These are phyloP conservation scores for Marasmarcha lunaedactyla DNA, from an alignment of 2,888 invertebrate genomes.

Conservation along the genomic window DNA sequence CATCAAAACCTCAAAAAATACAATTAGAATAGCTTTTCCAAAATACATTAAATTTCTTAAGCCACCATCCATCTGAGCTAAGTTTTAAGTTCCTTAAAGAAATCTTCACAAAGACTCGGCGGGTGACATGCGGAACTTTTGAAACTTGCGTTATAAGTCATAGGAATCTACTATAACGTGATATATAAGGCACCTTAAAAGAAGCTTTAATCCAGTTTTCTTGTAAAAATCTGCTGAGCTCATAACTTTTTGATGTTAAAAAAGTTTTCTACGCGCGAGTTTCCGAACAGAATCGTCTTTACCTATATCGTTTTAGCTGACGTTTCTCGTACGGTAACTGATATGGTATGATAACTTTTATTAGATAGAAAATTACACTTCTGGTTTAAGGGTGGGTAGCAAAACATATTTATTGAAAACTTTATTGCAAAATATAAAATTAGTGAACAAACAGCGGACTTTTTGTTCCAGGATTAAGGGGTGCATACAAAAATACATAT, in stretches of 20 bases:
- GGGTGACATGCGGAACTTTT: constrained; percentile 62
- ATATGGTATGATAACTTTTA: too few species aligned
- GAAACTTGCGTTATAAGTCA: constrained; percentile 63
- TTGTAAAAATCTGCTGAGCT: constrained; percentile 41
- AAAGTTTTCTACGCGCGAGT: constrained; percentile 41
- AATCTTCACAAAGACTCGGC: constrained; percentile 47
- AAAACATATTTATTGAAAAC: too few species aligned
- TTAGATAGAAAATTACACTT: too few species aligned
- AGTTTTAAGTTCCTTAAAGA: constrained; percentile 54
- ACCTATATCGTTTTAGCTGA: too few species aligned
- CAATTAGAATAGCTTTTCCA: neutral
- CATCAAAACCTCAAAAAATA: too few species aligned
- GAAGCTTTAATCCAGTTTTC: constrained; percentile 63
- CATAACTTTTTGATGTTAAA: constrained; percentile 48
- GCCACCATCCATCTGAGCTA: constrained; percentile 46
- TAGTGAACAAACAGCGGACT: too few species aligned
- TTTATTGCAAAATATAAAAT: too few species aligned
- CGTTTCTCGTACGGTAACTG: too few species aligned
- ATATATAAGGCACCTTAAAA: constrained; percentile 54
- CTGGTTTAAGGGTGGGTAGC: too few species aligned
- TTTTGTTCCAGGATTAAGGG: too few species aligned
- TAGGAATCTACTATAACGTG: constrained; percentile 49
- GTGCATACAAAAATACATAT: too few species aligned
- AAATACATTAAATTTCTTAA: too few species aligned
- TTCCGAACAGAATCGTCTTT: constrained; percentile 3